Evolutionary conservation across 2,797 vertebrate species (phyloP), one percentile per base, ranked within the genome.

Genomic region (Lycodopsis pacificus): DNA sequence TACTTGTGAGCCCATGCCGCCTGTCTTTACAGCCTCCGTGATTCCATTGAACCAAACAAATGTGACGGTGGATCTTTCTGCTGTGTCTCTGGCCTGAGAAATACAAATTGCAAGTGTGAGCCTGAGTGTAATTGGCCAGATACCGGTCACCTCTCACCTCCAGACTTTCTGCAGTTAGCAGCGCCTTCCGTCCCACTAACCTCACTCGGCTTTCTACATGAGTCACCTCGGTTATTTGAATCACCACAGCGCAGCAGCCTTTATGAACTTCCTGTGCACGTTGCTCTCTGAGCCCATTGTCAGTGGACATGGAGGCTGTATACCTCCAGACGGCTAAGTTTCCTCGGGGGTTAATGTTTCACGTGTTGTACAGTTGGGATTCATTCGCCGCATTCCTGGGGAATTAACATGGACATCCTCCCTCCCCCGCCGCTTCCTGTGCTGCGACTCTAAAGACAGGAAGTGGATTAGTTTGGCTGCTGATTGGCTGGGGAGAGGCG

Each of bases 361-460:
- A 79, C 77, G 48, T 87, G 71, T 68, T 20, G 73, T 61, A 56
- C 75, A 44, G 74, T 89, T 84, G 70, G 53, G 83, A 88, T 46
- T 68, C 32, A 4, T 48, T 65, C 27, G 0, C 71, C 38, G 78
- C 89, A 90, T 94, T 93, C 93, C 88, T 91, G 82, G 70, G 80
- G 89, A 88, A 90, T 91, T 80, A 88, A 87, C 88, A 53, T 82
- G 83, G 77, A 92, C 90, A 83, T 90, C 87, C 89, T 90, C 87
- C 85, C 86, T 2, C 91, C 87, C 84, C 70, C 82, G 32, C 82
- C 0, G 57, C 1, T 93, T 93, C 92, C 88, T 92, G 86, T 81
- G 77, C 72, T 75, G 80, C 4, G 58, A 84, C 89, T 89, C 87
- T 89, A 67, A 90, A 88, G 87, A 79, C 90, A 86, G 91, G 89